Percentiles rank a stretch among this genome's conserved stretches.
Conservation (phyloP, 2,888 invertebrate species). For the Corbicula japonica region DNA sequence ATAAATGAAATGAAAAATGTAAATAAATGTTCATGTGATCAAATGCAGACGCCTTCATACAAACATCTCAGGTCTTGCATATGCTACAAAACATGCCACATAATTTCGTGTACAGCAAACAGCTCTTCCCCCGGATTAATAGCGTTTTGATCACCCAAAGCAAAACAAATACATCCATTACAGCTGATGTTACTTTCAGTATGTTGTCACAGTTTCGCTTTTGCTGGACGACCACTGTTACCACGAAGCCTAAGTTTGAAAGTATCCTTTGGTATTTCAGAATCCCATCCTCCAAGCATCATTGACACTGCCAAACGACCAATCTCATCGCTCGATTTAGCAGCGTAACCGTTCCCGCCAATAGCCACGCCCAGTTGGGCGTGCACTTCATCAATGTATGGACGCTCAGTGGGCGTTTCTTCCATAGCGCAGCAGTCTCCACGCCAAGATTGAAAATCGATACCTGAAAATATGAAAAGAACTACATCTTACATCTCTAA, state of each 20-base stretch:
- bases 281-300: slow-evolving; percentile 73
- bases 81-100: too few species aligned
- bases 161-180: too few species aligned
- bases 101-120: too few species aligned
- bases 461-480: slow-evolving; percentile 43
- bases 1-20: too few species aligned
- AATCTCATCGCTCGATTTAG: slow-evolving; percentile 80
- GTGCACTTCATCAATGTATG: slow-evolving; percentile 73
- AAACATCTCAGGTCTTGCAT: too few species aligned
- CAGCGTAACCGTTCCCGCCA: slow-evolving; percentile 78
- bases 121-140: too few species aligned
- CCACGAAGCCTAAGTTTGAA: slow-evolving; percentile 45
- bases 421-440: slow-evolving; percentile 69
- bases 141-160: too few species aligned
- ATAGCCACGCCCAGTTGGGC: slow-evolving; percentile 68
- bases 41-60: too few species aligned
- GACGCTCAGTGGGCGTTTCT: slow-evolving; percentile 65
- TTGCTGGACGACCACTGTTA: too few species aligned
- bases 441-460: slow-evolving; percentile 52
- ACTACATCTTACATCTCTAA: background rate
- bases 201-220: too few species aligned
- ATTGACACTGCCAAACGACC: slow-evolving; percentile 76
- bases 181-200: too few species aligned
- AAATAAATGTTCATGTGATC: too few species aligned
- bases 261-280: slow-evolving; percentile 53